Percentiles rank a stretch among this genome's conserved stretches.
phyloP scores from a whole-genome alignment of 2,888 invertebrate species.

The Spatulosminthurus flaviceps region DNA sequence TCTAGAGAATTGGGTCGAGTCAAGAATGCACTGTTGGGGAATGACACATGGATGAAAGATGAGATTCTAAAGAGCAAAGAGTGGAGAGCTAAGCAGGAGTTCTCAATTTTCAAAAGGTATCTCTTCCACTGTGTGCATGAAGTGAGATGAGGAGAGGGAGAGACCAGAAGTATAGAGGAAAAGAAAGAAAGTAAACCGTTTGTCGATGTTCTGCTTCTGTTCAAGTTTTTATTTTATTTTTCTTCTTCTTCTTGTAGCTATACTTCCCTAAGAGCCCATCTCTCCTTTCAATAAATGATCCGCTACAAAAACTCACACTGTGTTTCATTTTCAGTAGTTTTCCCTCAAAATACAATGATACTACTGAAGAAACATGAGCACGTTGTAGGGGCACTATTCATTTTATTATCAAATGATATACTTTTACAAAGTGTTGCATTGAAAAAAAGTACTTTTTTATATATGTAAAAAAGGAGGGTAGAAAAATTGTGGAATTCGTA shows the following conservation, averaged over 20 bases:
- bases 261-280: neutral
- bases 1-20: constrained; percentile 30
- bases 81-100: constrained; percentile 15
- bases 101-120: constrained; percentile 22
- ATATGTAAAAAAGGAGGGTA: too few relatives aligned
- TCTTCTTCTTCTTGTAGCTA: neutral
- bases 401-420: too few relatives aligned
- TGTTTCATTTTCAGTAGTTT: constrained; percentile 4
- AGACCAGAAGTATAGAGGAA: neutral
- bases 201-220: constrained; percentile 18
- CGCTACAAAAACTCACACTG: constrained; percentile 13
- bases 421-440: too few relatives aligned
- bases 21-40: constrained; percentile 21
- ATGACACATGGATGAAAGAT: constrained; percentile 25
- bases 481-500: too few relatives aligned
- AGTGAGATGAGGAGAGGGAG: neutral
- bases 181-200: constrained; percentile 23
- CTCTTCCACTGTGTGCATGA: neutral
- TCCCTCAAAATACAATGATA: neutral
- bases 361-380: neutral
- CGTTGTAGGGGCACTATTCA: too few relatives aligned
- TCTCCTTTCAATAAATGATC: neutral
- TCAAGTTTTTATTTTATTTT: neutral
- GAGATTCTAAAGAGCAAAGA: constrained; percentile 23
- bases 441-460: too few relatives aligned